phyloP scores from a whole-genome alignment of 2,797 vertebrate genomes.

The Anguilla pacifica region DNA sequence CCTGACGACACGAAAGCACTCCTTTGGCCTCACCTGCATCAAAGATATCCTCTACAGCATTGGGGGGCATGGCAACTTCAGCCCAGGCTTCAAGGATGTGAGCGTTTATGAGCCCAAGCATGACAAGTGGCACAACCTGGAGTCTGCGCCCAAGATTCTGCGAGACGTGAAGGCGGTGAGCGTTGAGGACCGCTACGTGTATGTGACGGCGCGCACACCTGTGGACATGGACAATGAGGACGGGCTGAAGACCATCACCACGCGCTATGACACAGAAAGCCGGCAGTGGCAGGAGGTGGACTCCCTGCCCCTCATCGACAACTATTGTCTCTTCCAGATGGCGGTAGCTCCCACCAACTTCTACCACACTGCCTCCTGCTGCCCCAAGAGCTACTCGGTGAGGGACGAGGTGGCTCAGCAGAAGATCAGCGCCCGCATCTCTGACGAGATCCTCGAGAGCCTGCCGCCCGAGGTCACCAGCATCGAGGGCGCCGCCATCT shows the following conservation, averaged over 20 bases:
- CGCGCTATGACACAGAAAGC: slow-evolving; percentile 88
- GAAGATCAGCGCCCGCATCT: slow-evolving; percentile 81
- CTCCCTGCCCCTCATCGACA: slow-evolving; percentile 89
- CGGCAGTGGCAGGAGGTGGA: slow-evolving; percentile 92
- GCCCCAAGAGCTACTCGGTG: slow-evolving; percentile 87
- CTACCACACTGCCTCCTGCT: slow-evolving; percentile 93
- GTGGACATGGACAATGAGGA: slow-evolving; percentile 90
- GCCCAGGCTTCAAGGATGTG: slow-evolving; percentile 92
- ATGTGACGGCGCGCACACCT: slow-evolving; percentile 88
- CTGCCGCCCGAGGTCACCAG: slow-evolving; percentile 90
- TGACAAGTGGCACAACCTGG: slow-evolving; percentile 92
- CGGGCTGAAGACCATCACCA: slow-evolving; percentile 85
- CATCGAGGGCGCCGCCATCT: slow-evolving; percentile 92
- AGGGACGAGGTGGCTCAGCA: slow-evolving; percentile 83
- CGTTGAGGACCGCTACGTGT: slow-evolving; percentile 88
- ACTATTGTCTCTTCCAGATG: slow-evolving; percentile 93
- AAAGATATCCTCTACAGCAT: slow-evolving; percentile 92
- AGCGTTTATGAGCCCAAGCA: slow-evolving; percentile 89
- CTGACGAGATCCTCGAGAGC: slow-evolving; percentile 90
- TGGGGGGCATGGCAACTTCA: slow-evolving; percentile 93
- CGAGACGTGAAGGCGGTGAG: slow-evolving; percentile 90
- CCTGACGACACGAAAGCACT: slow-evolving; percentile 90
- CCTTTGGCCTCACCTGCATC: slow-evolving; percentile 88
- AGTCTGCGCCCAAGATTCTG: slow-evolving; percentile 91
- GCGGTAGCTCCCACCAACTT: slow-evolving; percentile 92